Conservation (phyloP, 1,140 invertebrate species). For the Neodiprion fabricii region DNA sequence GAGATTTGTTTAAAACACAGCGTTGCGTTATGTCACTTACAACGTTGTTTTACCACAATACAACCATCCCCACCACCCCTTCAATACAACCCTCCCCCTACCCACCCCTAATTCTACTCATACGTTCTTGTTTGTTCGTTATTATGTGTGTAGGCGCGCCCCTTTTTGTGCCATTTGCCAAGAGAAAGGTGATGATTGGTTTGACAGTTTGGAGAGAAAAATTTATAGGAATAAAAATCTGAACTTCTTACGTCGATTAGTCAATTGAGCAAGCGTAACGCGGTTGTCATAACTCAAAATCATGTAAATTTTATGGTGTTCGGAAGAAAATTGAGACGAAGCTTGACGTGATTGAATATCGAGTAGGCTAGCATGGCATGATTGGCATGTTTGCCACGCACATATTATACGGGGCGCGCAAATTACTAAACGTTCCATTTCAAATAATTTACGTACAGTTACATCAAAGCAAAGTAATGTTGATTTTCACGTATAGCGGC, state of each 20-base stretch:
- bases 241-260: too few species aligned
- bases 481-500: background rate
- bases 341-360: too few species aligned
- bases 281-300: too few species aligned
- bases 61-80: slow-evolving; percentile 46
- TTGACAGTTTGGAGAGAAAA: too few species aligned
- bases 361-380: too few species aligned
- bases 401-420: background rate
- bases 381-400: too few species aligned
- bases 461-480: slow-evolving; percentile 5
- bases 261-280: too few species aligned
- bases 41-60: slow-evolving; percentile 60
- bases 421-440: slow-evolving; percentile 3
- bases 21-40: slow-evolving; percentile 62
- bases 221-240: too few species aligned
- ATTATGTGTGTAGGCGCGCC: slow-evolving; percentile 10
- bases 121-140: slow-evolving; percentile 10
- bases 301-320: too few species aligned
- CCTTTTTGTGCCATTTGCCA: background rate
- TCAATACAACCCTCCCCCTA: slow-evolving; percentile 27
- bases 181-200: too few species aligned
- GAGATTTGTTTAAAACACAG: slow-evolving; percentile 51
- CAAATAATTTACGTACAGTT: slow-evolving; percentile 5
- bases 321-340: too few species aligned
- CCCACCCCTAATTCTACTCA: slow-evolving; percentile 6